These are phyloP conservation scores for Malachius bipustulatus DNA, from an alignment of 2,888 invertebrate species.

Conservation along the genomic window DNA sequence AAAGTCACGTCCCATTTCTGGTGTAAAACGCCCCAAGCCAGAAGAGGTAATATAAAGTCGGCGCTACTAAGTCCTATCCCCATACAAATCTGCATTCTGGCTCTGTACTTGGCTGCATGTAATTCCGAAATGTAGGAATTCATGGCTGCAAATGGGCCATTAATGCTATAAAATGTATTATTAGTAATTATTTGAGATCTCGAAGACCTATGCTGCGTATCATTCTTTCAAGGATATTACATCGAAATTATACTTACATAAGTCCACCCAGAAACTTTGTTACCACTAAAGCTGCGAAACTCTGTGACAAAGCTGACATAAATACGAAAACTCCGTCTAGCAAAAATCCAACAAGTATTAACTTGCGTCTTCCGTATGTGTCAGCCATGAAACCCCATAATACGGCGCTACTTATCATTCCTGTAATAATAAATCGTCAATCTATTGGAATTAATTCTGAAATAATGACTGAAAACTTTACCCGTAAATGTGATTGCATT, in stretches of 20 bases:
- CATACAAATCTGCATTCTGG: conserved; percentile 50
- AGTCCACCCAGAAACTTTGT: conserved; percentile 45
- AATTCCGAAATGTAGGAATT: conserved; percentile 63
- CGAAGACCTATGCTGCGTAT: too few relatives aligned
- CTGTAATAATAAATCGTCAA: conserved; percentile 39
- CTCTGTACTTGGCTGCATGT: conserved; percentile 52
- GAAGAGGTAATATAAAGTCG: conserved; percentile 49
- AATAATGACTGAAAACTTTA: too few relatives aligned
- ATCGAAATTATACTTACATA: conserved; percentile 20
- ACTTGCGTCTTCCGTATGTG: conserved; percentile 52
- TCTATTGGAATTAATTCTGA: too few relatives aligned
- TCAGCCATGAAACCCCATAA: conserved; percentile 69
- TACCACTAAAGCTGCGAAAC: conserved; percentile 50
- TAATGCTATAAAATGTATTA: conserved; percentile 42
- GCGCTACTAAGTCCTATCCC: conserved; percentile 56
- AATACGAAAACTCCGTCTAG: conserved; percentile 51
- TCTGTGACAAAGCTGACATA: conserved; percentile 50
- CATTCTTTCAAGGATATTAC: too few relatives aligned
- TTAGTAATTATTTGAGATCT: too few relatives aligned
- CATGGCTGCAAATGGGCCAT: conserved; percentile 63
- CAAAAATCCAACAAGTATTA: conserved; percentile 54
- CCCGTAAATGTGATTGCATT: conserved; percentile 63
- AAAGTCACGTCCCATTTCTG: conserved; percentile 34
- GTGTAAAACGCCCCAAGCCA: conserved; percentile 64
- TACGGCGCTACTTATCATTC: conserved; percentile 62